Conservation (phyloP, 2,797 vertebrate species). For the Melanotaenia pygmaea region DNA sequence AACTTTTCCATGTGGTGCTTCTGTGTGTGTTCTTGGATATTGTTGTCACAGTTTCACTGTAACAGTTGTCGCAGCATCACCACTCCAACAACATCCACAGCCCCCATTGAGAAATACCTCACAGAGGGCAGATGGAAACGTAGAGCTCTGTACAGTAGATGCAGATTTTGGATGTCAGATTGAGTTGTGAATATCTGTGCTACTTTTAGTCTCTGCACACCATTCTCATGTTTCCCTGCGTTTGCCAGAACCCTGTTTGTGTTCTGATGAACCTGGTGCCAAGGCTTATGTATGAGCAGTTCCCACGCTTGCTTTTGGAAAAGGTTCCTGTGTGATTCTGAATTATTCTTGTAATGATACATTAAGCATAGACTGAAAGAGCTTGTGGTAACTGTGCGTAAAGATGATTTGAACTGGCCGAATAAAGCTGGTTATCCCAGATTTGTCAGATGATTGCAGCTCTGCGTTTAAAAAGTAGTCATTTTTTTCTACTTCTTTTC, state of each 20-base stretch:
- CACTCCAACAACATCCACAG: constrained; percentile 18
- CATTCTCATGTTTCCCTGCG: constrained; percentile 76
- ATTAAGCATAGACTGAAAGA: constrained; percentile 26
- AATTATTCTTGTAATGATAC: constrained; percentile 37
- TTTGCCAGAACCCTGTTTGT: constrained; percentile 75
- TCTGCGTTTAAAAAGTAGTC: constrained; percentile 12
- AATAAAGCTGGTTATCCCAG: neutral
- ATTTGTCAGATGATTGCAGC: constrained; percentile 15
- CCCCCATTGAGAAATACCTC: constrained; percentile 55
- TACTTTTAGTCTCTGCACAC: constrained; percentile 80
- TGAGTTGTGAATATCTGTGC: constrained; percentile 82
- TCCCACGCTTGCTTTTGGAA: constrained; percentile 72
- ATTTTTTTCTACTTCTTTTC: constrained; percentile 14
- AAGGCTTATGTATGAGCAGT: constrained; percentile 71
- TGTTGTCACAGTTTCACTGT: constrained; percentile 19
- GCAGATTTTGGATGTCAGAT: constrained; percentile 67
- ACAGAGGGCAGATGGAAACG: constrained; percentile 59
- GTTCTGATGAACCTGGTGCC: constrained; percentile 67
- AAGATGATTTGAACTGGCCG: constrained; percentile 7
- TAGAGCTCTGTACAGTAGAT: constrained; percentile 47
- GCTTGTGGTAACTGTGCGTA: constrained; percentile 14
- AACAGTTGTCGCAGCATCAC: constrained; percentile 38
- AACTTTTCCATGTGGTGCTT: neutral
- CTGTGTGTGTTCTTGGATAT: neutral
- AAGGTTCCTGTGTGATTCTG: constrained; percentile 45